These are phyloP conservation scores for Drosophila neonasuta DNA, from an alignment of 2,888 invertebrate genomes.

Conservation along the genomic window DNA sequence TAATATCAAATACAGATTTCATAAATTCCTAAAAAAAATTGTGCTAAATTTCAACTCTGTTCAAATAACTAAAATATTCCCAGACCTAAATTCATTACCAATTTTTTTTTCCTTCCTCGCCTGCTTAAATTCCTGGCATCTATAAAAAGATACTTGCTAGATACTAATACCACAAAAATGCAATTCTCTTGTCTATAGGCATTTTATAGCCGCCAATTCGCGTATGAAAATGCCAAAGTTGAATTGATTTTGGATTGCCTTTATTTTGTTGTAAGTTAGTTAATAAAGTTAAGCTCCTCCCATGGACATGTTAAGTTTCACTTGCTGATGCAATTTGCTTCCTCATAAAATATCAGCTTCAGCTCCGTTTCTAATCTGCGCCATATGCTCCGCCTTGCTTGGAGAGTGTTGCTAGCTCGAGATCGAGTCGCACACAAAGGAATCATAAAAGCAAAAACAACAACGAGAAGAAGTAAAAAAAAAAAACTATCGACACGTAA, in stretches of 20 bases:
- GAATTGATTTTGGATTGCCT: slow-evolving; percentile 30
- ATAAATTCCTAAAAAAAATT: not conserved
- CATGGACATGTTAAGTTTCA: slow-evolving; percentile 50
- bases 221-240: slow-evolving; percentile 4
- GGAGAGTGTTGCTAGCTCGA: slow-evolving; percentile 20
- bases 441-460: slow-evolving; percentile 60
- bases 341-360: slow-evolving; percentile 52
- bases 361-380: slow-evolving; percentile 70
- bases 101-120: not conserved
- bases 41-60: not conserved
- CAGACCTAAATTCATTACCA: not conserved
- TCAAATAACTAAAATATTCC: not conserved
- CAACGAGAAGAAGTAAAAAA: slow-evolving; percentile 12
- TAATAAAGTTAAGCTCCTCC: slow-evolving; percentile 58
- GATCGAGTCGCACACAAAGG: slow-evolving; percentile 53
- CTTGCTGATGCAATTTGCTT: slow-evolving; percentile 62
- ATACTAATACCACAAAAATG: not conserved
- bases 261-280: slow-evolving; percentile 30
- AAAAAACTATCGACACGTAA: slow-evolving; percentile 66
- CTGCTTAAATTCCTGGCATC: not conserved
- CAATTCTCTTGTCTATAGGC: not conserved
- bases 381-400: slow-evolving; percentile 57
- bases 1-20: not conserved
- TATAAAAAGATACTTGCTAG: not conserved
- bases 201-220: slow-evolving; percentile 10